Conservation (phyloP, 2,888 invertebrate species). For the Odontothrips loti region DNA sequence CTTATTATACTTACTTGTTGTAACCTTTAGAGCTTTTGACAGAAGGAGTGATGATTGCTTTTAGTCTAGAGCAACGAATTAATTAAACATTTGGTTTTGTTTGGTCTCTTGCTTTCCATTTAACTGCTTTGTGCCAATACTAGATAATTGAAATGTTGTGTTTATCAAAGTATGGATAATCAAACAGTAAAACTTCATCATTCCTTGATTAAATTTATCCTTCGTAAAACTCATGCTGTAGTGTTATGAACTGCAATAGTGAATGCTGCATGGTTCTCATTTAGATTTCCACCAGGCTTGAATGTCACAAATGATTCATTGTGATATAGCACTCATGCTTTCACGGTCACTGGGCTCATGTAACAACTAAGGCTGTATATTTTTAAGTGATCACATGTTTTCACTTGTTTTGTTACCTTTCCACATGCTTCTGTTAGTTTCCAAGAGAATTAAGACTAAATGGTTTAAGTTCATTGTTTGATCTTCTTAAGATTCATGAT, state of each 20-base stretch:
- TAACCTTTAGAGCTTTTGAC: background rate
- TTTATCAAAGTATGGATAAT: background rate
- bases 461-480: background rate
- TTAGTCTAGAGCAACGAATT: background rate
- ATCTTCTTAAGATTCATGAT: background rate
- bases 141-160: background rate
- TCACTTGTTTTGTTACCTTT: background rate
- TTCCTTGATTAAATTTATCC: background rate
- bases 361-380: background rate
- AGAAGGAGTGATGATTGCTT: background rate
- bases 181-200: background rate
- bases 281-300: background rate
- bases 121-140: too few species aligned
- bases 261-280: background rate
- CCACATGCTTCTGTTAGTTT: background rate
- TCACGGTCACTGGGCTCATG: background rate
- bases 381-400: background rate
- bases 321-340: background rate
- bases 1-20: background rate
- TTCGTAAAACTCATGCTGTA: too few species aligned
- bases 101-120: background rate
- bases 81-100: background rate
- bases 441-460: background rate
- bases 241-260: background rate
- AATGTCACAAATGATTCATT: background rate